Percentiles rank a stretch among this genome's conserved stretches.
Evolutionary conservation across 2,888 invertebrate genomes (phyloP).

Genomic region (Belgica antarctica): DNA sequence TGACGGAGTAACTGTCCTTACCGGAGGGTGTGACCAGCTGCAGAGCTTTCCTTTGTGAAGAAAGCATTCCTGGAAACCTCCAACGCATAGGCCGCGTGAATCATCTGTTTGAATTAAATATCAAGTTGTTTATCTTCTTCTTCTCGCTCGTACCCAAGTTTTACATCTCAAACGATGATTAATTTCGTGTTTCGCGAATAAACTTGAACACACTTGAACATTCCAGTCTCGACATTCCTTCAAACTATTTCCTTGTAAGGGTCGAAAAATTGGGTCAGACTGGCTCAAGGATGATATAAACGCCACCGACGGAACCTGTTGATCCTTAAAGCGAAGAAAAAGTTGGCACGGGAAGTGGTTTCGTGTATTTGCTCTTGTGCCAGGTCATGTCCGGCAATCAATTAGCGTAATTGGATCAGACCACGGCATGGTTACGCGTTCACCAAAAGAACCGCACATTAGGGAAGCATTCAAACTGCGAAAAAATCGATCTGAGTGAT

Average conservation of each 20-base stretch:
- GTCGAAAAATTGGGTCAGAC: not conserved
- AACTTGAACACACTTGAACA: not conserved
- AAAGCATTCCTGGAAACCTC: not conserved
- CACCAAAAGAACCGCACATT: no score
- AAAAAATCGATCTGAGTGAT: no score
- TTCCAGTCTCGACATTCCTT: not conserved
- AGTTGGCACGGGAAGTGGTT: no score
- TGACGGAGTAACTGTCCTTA: constrained; percentile 25
- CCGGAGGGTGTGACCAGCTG: not conserved
- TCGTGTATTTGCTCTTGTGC: no score
- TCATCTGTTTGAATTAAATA: constrained; percentile 10
- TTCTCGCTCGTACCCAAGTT: not conserved
- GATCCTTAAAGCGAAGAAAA: not conserved
- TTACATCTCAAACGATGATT: not conserved
- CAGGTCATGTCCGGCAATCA: no score
- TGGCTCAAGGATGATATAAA: not conserved
- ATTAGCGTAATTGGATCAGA: no score
- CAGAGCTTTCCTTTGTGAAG: not conserved
- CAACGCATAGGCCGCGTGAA: not conserved
- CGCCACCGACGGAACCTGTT: not conserved
- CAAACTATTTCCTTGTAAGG: not conserved
- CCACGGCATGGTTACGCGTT: no score
- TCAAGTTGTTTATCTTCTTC: not conserved
- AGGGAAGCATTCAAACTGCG: no score
- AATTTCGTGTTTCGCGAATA: not conserved